phyloP scores from a whole-genome alignment of 2,113 vertebrate species.

The Sinocyclocheilus rhinocerous region DNA sequence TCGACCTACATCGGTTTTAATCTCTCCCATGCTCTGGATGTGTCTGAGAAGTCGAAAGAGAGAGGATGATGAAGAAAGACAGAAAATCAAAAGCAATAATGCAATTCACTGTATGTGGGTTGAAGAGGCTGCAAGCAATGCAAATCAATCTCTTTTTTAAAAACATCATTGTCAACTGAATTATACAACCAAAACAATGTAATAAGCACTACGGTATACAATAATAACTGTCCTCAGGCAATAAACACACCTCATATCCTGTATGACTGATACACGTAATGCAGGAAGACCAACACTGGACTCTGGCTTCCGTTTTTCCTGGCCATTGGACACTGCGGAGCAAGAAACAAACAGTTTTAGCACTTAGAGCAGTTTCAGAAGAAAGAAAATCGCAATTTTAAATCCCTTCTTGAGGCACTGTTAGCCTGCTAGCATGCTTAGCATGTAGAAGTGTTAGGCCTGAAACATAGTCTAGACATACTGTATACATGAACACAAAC shows the following conservation, averaged over 20 bases:
- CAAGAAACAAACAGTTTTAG: conserved; percentile 36
- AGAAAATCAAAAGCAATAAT: neutral
- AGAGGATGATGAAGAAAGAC: neutral
- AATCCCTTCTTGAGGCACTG: neutral
- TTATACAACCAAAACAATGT: neutral
- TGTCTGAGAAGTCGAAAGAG: conserved; percentile 77
- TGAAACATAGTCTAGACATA: neutral
- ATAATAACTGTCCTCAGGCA: neutral
- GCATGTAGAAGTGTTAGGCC: neutral
- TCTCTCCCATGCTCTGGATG: conserved; percentile 92
- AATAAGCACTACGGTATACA: neutral
- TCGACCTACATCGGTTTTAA: conserved; percentile 92
- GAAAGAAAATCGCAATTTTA: neutral
- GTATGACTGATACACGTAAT: conserved; percentile 84
- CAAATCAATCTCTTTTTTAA: neutral
- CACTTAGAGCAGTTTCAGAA: neutral
- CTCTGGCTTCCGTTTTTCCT: conserved; percentile 83
- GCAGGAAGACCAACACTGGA: conserved; percentile 77
- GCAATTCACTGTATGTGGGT: neutral
- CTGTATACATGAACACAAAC: neutral
- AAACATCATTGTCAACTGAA: neutral
- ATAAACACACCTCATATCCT: conserved; percentile 91
- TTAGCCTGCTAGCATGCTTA: neutral
- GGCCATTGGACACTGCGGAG: conserved; percentile 75
- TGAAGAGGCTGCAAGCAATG: neutral